phyloP scores from a whole-genome alignment of 2,113 vertebrate genomes.

The Onychorhynchus coronatus region DNA sequence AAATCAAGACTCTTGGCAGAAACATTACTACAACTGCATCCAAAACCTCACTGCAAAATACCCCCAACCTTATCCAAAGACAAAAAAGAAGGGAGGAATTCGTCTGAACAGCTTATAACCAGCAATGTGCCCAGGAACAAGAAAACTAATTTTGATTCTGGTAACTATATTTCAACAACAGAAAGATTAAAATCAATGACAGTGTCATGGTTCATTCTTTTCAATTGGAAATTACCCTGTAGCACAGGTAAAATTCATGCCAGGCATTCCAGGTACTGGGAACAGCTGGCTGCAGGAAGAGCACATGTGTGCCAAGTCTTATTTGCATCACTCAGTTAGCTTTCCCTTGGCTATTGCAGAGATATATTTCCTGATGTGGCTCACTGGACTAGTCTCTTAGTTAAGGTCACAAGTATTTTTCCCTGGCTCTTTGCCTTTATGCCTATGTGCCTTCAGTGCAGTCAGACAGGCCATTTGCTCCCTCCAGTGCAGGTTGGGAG shows the following conservation, averaged over 20 bases:
- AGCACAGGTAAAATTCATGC: neutral
- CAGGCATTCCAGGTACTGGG: neutral
- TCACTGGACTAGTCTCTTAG: neutral
- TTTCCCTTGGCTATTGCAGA: neutral
- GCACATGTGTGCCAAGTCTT: slow-evolving; percentile 13
- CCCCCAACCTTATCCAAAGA: neutral
- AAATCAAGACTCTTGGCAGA: neutral
- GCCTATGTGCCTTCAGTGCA: neutral
- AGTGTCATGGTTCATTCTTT: neutral
- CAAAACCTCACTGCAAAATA: neutral
- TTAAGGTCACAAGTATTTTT: neutral
- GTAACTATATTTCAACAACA: neutral
- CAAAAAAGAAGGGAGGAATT: neutral
- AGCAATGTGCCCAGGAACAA: neutral
- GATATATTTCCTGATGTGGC: neutral
- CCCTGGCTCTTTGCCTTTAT: neutral
- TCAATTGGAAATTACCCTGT: neutral
- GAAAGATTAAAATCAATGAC: neutral
- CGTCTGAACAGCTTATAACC: neutral
- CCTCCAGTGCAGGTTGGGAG: neutral
- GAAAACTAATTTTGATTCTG: neutral
- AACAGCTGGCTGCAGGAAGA: slow-evolving; percentile 31
- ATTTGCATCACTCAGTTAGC: slow-evolving; percentile 37
- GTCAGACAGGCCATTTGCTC: neutral
- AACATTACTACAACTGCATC: neutral